A percentile compares a stretch with the other conserved stretches of the same genome.
phyloP scores from a whole-genome alignment of 2,113 vertebrate species.

The Pygoscelis antarcticus region DNA sequence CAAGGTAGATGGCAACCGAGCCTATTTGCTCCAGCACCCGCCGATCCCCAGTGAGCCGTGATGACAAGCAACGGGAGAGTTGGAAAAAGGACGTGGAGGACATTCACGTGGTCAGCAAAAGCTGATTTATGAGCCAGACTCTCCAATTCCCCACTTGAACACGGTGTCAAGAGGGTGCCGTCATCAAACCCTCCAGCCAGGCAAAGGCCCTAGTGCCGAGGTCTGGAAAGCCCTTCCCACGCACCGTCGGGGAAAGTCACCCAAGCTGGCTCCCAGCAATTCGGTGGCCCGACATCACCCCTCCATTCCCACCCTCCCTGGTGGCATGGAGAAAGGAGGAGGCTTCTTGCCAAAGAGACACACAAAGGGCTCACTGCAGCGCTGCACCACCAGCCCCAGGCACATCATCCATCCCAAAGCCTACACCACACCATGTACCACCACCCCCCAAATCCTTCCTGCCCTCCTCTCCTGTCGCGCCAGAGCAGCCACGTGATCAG shows the following conservation, averaged over 20 bases:
- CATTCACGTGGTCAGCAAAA: not conserved
- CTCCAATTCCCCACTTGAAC: not conserved
- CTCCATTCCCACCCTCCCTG: not conserved
- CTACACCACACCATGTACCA: accelerated
- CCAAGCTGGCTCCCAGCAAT: not conserved
- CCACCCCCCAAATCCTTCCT: not conserved
- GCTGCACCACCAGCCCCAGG: not conserved
- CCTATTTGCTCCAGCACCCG: not conserved
- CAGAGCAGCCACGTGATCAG: not conserved
- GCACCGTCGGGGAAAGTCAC: accelerated
- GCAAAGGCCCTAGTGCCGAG: not conserved
- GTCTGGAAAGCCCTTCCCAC: not conserved
- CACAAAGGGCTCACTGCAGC: accelerated
- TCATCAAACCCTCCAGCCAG: not conserved
- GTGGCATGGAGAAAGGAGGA: not conserved
- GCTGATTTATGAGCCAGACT: not conserved
- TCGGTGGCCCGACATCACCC: not conserved
- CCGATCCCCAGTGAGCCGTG: not conserved
- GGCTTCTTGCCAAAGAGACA: not conserved
- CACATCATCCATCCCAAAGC: not conserved
- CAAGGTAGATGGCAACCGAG: not conserved
- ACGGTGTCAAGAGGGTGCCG: accelerated
- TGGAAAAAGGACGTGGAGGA: not conserved
- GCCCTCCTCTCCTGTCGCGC: not conserved
- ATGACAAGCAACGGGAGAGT: not conserved